phyloP scores from a whole-genome alignment of 23 tunicate species.

The Ciona savignyi region DNA sequence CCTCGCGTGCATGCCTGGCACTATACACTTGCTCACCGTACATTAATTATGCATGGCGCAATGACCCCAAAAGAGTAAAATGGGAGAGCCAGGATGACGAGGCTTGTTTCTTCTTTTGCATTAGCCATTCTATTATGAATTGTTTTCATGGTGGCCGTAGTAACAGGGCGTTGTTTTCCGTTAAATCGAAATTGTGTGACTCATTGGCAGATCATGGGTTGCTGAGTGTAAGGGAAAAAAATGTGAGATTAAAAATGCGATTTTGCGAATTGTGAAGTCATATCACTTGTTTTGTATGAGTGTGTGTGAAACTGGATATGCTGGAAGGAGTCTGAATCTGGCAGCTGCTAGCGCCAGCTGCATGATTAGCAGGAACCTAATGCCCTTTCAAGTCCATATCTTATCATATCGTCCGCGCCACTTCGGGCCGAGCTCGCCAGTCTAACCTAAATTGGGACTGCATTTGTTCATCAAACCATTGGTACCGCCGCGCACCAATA shows the following conservation, averaged over 20 bases:
- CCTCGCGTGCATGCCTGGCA: neutral
- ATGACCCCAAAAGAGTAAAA: neutral
- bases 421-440: neutral
- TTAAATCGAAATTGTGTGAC: neutral
- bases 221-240: neutral
- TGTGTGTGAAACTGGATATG: neutral
- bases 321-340: neutral
- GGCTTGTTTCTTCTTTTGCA: neutral
- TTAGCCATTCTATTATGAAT: neutral
- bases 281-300: no score
- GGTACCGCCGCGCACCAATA: neutral
- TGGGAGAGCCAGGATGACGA: neutral
- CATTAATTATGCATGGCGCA: neutral
- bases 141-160: neutral
- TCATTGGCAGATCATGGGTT: neutral
- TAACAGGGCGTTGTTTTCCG: neutral
- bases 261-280: no score
- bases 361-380: neutral
- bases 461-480: neutral
- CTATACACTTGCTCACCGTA: neutral
- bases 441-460: neutral
- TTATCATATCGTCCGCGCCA: neutral
- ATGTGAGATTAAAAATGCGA: no score
- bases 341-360: conserved; percentile 1
- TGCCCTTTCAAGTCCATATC: neutral